A percentile compares a stretch with the other conserved stretches of the same genome.
Evolutionary conservation across 2,797 vertebrate genomes (phyloP).

Genomic region (Esox lucius): DNA sequence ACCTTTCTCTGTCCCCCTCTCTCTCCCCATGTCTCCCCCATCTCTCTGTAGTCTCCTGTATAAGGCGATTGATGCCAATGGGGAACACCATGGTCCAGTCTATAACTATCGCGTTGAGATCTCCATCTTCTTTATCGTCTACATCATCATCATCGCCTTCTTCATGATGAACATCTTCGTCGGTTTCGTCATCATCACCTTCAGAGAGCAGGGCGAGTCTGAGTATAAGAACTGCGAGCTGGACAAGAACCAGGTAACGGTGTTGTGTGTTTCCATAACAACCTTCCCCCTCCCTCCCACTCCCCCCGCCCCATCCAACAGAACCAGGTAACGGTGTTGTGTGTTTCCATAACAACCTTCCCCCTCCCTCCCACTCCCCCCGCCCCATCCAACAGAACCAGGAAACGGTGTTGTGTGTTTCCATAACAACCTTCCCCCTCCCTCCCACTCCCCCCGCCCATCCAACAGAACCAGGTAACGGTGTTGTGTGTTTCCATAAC

Average conservation of each 20-base stretch:
- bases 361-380: not conserved
- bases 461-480: too few species aligned
- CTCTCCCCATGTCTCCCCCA: not conserved
- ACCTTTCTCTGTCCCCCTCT: not conserved
- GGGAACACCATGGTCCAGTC: slow-evolving; percentile 90
- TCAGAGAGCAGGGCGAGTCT: slow-evolving; percentile 95
- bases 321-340: too few species aligned
- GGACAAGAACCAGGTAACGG: slow-evolving; percentile 94
- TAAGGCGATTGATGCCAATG: slow-evolving; percentile 91
- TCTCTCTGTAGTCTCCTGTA: slow-evolving; percentile 74
- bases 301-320: not conserved
- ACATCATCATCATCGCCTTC: slow-evolving; percentile 99
- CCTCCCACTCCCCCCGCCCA: not conserved
- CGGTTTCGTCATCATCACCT: slow-evolving; percentile 98
- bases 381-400: not conserved
- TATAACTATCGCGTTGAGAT: slow-evolving; percentile 99
- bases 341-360: too few species aligned
- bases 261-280: not conserved
- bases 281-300: slow-evolving; percentile 8
- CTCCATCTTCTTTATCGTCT: slow-evolving; percentile 98
- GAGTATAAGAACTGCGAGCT: slow-evolving; percentile 99
- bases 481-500: too few species aligned
- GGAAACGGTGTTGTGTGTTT: too few species aligned
- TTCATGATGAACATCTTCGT: slow-evolving; percentile 99
- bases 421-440: not conserved